Evolutionary conservation across 2,888 invertebrate species (phyloP), one percentile per base, ranked within the genome.

Genomic region (Andricus curvator): DNA sequence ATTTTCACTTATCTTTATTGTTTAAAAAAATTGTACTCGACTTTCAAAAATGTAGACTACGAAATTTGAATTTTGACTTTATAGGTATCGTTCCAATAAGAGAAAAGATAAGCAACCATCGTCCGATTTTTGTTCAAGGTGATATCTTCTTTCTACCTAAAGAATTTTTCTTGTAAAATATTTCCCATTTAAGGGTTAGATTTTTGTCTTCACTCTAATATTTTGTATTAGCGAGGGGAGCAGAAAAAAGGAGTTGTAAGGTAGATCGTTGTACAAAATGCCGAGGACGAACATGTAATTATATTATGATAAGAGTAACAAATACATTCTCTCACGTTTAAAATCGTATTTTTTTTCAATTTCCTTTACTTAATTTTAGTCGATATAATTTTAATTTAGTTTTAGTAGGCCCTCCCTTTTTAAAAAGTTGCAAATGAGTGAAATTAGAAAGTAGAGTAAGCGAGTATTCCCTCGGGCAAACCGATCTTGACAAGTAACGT

Each of bases 241-340:
- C 17, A 51, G 25, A 44, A 68, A 51, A 70, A 51, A 5, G 29
- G 6, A 56, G n/a, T n/a, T 33, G 56, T 60, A 74, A 74, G 33
- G 64, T 65, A 82, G 84, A 81, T 79, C 66, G 68, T 83, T 84
- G 85, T 84, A 86, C 83, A 87, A 85, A 81, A 82, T 82, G 80
- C 78, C 82, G 77, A 84, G 29, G 78, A 81, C 77, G 83, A 85
- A 85, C 83, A 78, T 88, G 86, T 88, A 88, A 88, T 80, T 87
- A 88, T 86, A 88, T 88, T 87, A 87, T 82, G 83, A 86, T 84
- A 78, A 86, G 85, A 78, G 76, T 85, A 78, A 84, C 37, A 87
- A 86, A 85, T 86, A 66, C 66, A 66, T 66, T 78, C 65, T 65
- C 51, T 78, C 66, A 65, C 66, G 65, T 65, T 65, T 65, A 51